These are phyloP conservation scores for Nebria brevicollis DNA, from an alignment of 2,888 invertebrate genomes.

Conservation along the genomic window DNA sequence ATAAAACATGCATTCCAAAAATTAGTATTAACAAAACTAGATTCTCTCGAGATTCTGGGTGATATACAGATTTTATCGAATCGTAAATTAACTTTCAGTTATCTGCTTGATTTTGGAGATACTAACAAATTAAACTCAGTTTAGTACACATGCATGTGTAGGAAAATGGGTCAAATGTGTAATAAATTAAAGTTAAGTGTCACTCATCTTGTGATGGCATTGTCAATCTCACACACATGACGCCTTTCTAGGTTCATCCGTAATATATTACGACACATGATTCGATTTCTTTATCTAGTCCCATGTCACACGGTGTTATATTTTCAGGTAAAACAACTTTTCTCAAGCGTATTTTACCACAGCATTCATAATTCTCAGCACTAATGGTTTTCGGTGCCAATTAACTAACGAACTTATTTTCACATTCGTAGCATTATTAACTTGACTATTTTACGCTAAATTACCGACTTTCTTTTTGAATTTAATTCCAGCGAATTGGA, in stretches of 20 bases:
- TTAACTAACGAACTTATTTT: neutral
- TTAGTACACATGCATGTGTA: conserved; percentile 24
- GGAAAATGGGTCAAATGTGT: conserved; percentile 39
- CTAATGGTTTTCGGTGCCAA: neutral
- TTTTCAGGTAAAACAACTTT: neutral
- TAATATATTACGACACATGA: conserved; percentile 32
- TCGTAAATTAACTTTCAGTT: conserved; percentile 37
- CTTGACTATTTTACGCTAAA: neutral
- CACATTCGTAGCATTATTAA: neutral
- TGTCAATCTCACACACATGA: conserved; percentile 33
- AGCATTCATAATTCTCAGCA: neutral
- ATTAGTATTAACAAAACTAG: neutral
- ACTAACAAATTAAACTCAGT: conserved; percentile 15
- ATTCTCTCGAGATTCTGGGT: neutral
- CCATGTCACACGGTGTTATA: neutral
- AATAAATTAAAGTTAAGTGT: conserved; percentile 40
- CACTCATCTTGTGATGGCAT: conserved; percentile 27
- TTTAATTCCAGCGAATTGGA: neutral
- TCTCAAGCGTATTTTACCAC: neutral
- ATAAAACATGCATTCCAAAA: neutral
- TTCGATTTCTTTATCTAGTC: neutral
- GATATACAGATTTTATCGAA: conserved; percentile 30
- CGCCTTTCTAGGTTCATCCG: conserved; percentile 20
- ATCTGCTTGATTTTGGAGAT: conserved; percentile 30
- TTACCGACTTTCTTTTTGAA: neutral